Evolutionary conservation across 2,113 vertebrate genomes (phyloP).

Genomic region (Siphamia tubifer): DNA sequence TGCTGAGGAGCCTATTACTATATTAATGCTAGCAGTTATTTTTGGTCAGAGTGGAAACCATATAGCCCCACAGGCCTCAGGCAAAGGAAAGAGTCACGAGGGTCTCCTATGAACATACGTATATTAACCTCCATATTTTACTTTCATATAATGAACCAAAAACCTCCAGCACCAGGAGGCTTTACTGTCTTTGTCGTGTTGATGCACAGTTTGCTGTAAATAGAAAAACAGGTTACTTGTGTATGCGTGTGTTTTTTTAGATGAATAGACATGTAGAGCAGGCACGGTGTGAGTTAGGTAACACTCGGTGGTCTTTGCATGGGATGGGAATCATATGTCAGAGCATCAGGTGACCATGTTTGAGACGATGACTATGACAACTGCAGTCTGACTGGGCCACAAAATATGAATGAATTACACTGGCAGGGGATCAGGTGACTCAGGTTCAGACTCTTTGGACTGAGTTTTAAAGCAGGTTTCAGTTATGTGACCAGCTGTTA

Average conservation of each 20-base stretch:
- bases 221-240: too few species aligned
- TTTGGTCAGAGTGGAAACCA: conserved; percentile 75
- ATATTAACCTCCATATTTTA: not conserved
- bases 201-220: too few species aligned
- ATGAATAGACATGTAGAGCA: not conserved
- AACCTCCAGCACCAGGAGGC: too few species aligned
- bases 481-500: too few species aligned
- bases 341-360: not conserved
- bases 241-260: not conserved
- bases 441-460: too few species aligned
- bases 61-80: conserved; percentile 58
- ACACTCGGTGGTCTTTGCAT: not conserved
- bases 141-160: too few species aligned
- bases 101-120: conserved; percentile 1
- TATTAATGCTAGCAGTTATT: conserved; percentile 73
- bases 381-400: not conserved
- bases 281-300: not conserved
- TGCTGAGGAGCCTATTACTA: conserved; percentile 43
- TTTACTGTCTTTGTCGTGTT: too few species aligned
- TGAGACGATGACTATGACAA: not conserved
- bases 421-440: not conserved
- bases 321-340: conserved; percentile 7
- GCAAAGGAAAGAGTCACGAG: conserved; percentile 20
- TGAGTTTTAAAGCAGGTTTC: not conserved
- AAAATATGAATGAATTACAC: conserved; percentile 4